phyloP scores from a whole-genome alignment of 2,113 vertebrate genomes.

The Oncorhynchus nerka region DNA sequence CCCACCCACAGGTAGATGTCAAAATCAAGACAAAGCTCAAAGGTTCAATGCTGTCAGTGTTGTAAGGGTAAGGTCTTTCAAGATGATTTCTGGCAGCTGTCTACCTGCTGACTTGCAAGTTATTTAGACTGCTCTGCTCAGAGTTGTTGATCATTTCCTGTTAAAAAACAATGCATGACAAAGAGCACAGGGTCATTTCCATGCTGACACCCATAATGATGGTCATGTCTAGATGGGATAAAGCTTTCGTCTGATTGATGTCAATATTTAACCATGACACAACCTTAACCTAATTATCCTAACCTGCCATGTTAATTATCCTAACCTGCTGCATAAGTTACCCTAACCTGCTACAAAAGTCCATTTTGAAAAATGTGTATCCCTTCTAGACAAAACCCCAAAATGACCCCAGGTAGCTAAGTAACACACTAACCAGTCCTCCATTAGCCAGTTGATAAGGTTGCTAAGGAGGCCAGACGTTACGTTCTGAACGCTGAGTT shows the following conservation, averaged over 20 bases:
- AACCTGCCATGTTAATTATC: too few relatives aligned
- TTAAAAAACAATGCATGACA: too few relatives aligned
- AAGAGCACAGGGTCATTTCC: too few relatives aligned
- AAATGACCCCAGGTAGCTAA: conserved; percentile 17
- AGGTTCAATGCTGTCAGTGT: neutral
- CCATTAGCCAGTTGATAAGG: too few relatives aligned
- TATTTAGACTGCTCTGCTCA: too few relatives aligned
- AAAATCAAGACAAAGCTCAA: neutral
- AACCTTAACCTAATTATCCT: neutral
- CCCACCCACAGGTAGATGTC: neutral
- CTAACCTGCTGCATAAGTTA: too few relatives aligned
- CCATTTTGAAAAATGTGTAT: conserved; percentile 4
- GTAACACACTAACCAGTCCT: neutral
- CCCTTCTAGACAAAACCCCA: neutral
- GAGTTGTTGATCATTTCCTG: too few relatives aligned
- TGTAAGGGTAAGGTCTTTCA: neutral
- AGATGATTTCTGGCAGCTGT: neutral
- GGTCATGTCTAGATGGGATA: too few relatives aligned
- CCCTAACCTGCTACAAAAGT: neutral
- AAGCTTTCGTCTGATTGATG: too few relatives aligned
- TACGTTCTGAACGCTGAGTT: conserved; percentile 13
- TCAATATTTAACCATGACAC: too few relatives aligned
- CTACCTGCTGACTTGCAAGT: neutral
- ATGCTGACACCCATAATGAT: too few relatives aligned
- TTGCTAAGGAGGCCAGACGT: too few relatives aligned